Conservation (phyloP, 2,113 vertebrate species). For the Tragelaphus imberbis region DNA sequence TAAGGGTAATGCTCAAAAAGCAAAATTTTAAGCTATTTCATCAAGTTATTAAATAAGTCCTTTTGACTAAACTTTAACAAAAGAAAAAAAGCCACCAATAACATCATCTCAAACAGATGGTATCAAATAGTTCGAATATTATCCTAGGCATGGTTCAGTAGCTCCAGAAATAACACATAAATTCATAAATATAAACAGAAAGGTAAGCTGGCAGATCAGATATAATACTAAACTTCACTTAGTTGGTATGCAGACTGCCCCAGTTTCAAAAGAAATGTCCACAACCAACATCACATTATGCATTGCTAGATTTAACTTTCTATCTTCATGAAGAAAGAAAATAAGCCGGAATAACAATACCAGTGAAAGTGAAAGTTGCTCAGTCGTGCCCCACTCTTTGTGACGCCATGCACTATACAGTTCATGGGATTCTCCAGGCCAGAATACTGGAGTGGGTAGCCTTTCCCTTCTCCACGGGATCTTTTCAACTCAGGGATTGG, state of each 20-base stretch:
- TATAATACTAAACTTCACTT: slow-evolving; percentile 34
- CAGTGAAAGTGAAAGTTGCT: neutral
- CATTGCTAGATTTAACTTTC: neutral
- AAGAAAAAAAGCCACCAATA: slow-evolving; percentile 72
- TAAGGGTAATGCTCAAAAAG: slow-evolving; percentile 50
- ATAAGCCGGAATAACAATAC: neutral
- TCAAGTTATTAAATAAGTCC: slow-evolving; percentile 68
- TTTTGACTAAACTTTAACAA: slow-evolving; percentile 73
- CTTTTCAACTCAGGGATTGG: neutral
- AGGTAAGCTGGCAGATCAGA: slow-evolving; percentile 58
- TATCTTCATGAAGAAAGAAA: neutral
- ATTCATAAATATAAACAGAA: slow-evolving; percentile 49
- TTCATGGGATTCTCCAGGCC: neutral
- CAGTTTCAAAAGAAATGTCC: neutral
- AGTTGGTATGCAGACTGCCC: neutral
- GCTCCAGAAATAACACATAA: slow-evolving; percentile 73
- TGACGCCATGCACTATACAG: neutral
- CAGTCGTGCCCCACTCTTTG: neutral
- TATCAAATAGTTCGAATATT: slow-evolving; percentile 75
- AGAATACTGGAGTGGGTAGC: neutral
- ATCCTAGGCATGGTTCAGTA: slow-evolving; percentile 61
- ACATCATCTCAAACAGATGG: slow-evolving; percentile 77
- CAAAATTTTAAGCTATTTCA: slow-evolving; percentile 65
- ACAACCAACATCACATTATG: neutral
- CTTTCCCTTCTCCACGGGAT: neutral